Conservation (phyloP, 2,797 vertebrate genomes). For the Pitangus sulphuratus region DNA sequence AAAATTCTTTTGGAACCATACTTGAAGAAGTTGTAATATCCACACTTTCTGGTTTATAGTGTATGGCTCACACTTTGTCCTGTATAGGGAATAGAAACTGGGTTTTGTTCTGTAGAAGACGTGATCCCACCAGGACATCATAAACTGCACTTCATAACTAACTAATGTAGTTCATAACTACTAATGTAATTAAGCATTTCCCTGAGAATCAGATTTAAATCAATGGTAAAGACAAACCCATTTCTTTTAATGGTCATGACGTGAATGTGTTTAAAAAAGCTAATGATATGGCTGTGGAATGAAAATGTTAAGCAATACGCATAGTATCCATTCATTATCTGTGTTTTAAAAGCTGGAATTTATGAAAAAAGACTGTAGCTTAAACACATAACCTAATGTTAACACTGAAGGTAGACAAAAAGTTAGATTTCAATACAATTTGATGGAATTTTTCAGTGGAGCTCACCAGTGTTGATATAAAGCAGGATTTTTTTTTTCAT, state of each 20-base stretch:
- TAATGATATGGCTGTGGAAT: background rate
- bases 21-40: background rate
- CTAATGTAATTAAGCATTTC: background rate
- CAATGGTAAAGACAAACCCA: background rate
- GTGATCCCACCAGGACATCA: background rate
- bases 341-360: conserved; percentile 64
- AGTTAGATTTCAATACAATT: background rate
- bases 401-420: background rate
- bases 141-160: background rate
- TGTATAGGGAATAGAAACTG: background rate
- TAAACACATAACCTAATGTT: background rate
- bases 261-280: background rate
- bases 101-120: background rate
- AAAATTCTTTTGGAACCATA: background rate
- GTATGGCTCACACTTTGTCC: background rate
- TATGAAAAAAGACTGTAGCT: conserved; percentile 21
- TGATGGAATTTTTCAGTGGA: background rate
- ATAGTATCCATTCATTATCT: conserved; percentile 5
- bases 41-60: background rate
- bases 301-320: background rate
- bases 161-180: background rate
- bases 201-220: background rate
- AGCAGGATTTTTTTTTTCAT: background rate
- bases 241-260: background rate
- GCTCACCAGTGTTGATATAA: conserved; percentile 13